Evolutionary conservation across 2,797 vertebrate species (phyloP), one percentile per base, ranked within the genome.

Genomic region (Neoniphon sammara): DNA sequence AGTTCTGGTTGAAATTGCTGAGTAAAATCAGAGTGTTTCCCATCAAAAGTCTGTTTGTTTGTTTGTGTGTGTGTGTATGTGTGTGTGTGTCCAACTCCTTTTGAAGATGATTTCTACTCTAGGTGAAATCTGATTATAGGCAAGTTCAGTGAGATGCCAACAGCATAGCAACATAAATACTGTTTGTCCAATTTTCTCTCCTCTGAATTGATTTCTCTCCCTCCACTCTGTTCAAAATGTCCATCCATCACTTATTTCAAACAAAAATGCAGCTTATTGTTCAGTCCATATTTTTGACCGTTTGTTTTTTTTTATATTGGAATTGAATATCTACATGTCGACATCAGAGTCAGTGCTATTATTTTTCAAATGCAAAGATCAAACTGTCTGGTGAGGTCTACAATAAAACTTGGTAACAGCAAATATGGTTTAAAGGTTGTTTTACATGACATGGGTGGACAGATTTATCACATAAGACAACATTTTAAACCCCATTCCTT

Each of bases 81-180:
- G 59, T 62, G 68, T 34, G 31, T 34, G 31, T 68, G 49, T 79
- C 50, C 47, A 54, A 65, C 20, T 10, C 30, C 15, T 60, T 72
- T 82, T 72, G 11, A 82, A 66, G 49, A 81, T 50, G 21, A 73
- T 82, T 72, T 80, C 20, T 59, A 77, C 46, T 73, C 25, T n/a
- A 79, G 52, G 42, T 77, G 39, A 77, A 67, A 77, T 74, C 70
- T 58, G 50, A 76, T 75, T 73, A 52, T 34, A 70, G 68, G 62
- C 34, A 56, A 39, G 58, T 74, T 79, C 58, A 77, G 20, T 31
- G 47, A 57, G 49, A 74, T 12, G 57, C 73, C 39, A 46, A 64
- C 10, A 59, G 50, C 62, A 49, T 20, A 53, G 31, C 27, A 17
- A 65, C 66, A 68, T 63, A 59, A 61, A 58, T 47, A 7, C 46